Evolutionary conservation across 2,797 vertebrate species (phyloP), one percentile per base, ranked within the genome.

Genomic region (Uromys caudimaculatus): DNA sequence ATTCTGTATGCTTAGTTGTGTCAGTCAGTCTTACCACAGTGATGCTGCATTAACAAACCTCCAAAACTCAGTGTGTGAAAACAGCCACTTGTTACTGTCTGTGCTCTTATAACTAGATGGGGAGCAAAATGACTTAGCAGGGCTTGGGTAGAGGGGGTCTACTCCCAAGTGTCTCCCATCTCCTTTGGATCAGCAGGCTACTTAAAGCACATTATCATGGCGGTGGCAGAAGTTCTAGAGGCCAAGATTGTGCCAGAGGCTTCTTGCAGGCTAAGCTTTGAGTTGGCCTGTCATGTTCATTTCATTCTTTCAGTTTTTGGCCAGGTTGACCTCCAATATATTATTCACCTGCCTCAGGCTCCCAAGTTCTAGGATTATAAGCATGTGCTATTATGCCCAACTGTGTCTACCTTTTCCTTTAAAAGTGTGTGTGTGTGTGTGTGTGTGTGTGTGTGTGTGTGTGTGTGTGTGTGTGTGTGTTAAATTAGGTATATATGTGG

Each of bases 21-120:
- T 41, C 79, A 9, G 54, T 87, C 91, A 56, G 10, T 38, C 83
- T 96, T 81, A n/a, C 75, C 67, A 62, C 81, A 52, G 10, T 35
- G 54, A 38, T 91, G 38, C 85, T 89, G 2, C n/a, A 9, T 94
- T 94, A 83, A 93, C 64, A 84, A 82, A 52, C 44, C 35, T 47
- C 62, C 5, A 41, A 56, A 76, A 78, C n/a, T 50, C 56, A 0
- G 17, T 35, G 58, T 62, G 29, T 89, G 92, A 35, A 82, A 62
- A n/a, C 85, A 29, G 32, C 78, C 21, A 10, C 64, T 38, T 8
- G 4, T 84, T 76, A 19, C 64, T 75, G 60, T 54, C 50, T 32
- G 13, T 81, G n/a, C 35, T 17, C 64, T 17, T 58, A 75, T 44
- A 47, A 32, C 73, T 69, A 14, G 89, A 76, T n/a, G 3, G 81